phyloP scores from a whole-genome alignment of 2,888 invertebrate species.

The Scrobipalpa atriplicella region DNA sequence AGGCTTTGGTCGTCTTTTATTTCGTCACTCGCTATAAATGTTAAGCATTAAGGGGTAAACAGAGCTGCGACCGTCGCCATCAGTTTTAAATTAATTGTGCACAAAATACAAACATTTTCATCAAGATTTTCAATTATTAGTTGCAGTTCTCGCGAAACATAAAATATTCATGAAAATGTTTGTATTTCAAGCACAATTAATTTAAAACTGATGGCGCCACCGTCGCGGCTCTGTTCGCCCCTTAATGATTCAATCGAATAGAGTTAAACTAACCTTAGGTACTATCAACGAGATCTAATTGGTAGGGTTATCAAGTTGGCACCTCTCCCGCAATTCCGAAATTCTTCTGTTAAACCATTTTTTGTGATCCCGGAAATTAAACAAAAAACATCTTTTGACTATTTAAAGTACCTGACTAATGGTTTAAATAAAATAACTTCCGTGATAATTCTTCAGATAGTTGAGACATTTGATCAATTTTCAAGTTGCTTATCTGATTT shows the following conservation, averaged over 20 bases:
- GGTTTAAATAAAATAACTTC: no score
- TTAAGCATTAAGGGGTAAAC: slow-evolving; percentile 16
- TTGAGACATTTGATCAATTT: not conserved
- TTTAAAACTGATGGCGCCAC: no score
- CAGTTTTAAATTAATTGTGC: no score
- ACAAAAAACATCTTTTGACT: not conserved
- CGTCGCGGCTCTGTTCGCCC: no score
- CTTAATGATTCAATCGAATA: slow-evolving; percentile 21
- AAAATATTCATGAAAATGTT: no score
- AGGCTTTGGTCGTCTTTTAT: slow-evolving; percentile 34
- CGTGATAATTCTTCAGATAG: no score
- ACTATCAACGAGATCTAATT: not conserved
- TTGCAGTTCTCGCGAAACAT: no score
- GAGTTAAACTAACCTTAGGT: not conserved
- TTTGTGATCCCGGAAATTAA: not conserved
- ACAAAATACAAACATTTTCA: no score
- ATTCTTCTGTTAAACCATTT: not conserved
- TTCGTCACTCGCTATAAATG: slow-evolving; percentile 26
- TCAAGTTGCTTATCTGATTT: not conserved
- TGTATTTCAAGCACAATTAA: no score
- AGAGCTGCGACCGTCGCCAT: no score
- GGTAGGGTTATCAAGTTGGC: not conserved
- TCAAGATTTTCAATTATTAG: no score
- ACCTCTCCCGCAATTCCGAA: not conserved
- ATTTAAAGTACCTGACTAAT: no score